phyloP scores from a whole-genome alignment of 53 echinoderm and acorn worm species.

The Actinopyga echinites region DNA sequence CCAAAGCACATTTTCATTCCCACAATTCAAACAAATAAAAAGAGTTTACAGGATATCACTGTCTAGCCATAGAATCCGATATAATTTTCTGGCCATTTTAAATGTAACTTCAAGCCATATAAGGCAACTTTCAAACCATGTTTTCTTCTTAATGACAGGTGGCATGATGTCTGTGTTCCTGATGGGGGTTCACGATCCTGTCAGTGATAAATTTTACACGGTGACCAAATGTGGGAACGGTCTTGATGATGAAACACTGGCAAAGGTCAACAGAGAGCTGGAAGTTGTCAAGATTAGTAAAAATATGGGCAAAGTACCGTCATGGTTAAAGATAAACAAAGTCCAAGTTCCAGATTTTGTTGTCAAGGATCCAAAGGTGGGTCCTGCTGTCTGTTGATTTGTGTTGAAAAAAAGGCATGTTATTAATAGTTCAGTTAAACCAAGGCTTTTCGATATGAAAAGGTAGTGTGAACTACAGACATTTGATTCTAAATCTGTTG shows the following conservation, averaged over 20 bases:
- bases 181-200: constrained; percentile 82
- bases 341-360: constrained; percentile 90
- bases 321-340: constrained; percentile 82
- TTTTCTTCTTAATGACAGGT: constrained; percentile 45
- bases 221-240: constrained; percentile 96
- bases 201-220: constrained; percentile 67
- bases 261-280: constrained; percentile 77
- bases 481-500: no score
- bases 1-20: no score
- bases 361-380: constrained; percentile 91
- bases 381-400: not conserved
- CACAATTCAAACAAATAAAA: no score
- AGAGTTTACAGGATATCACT: no score
- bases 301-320: constrained; percentile 72
- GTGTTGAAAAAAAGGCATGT: not conserved
- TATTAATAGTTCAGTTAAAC: no score
- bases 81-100: no score
- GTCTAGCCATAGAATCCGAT: no score
- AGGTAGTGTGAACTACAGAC: no score
- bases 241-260: constrained; percentile 86
- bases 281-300: constrained; percentile 87
- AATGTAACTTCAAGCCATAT: no score
- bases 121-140: no score
- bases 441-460: no score
- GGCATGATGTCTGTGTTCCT: constrained; percentile 99